These are phyloP conservation scores for Apodemia mormo DNA, from an alignment of 2,888 invertebrate species.

Conservation along the genomic window DNA sequence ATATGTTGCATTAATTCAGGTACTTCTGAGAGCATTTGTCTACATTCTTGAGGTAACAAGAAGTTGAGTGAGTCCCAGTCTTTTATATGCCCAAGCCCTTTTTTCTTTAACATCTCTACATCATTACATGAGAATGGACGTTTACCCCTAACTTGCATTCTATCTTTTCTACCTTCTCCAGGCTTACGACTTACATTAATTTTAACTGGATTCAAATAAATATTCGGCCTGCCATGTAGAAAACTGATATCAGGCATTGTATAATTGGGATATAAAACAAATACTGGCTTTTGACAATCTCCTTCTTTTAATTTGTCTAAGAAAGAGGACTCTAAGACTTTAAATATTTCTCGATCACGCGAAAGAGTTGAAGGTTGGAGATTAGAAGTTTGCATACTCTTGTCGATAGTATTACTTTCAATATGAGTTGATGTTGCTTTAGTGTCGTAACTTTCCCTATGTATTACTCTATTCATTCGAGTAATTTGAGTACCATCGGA, in stretches of 20 bases:
- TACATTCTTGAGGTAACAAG: conserved; percentile 92
- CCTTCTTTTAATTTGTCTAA: conserved; percentile 85
- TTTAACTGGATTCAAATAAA: conserved; percentile 88
- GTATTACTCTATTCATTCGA: conserved; percentile 65
- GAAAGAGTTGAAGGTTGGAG: conserved; percentile 62
- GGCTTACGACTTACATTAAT: conserved; percentile 69
- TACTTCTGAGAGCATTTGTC: conserved; percentile 88
- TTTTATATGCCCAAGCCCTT: conserved; percentile 91
- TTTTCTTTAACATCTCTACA: conserved; percentile 89
- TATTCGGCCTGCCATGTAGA: conserved; percentile 83
- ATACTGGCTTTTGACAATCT: conserved; percentile 88
- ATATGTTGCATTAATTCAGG: conserved; percentile 88
- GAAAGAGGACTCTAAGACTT: conserved; percentile 86
- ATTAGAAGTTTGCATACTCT: conserved; percentile 88
- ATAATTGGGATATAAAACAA: conserved; percentile 95
- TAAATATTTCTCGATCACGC: conserved; percentile 76
- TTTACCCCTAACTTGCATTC: conserved; percentile 68
- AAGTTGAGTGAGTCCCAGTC: conserved; percentile 97
- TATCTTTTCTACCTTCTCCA: conserved; percentile 64
- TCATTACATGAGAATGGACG: conserved; percentile 91
- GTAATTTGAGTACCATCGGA: conserved; percentile 79
- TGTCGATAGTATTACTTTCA: conserved; percentile 83
- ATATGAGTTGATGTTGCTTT: conserved; percentile 78
- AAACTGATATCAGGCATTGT: conserved; percentile 94
- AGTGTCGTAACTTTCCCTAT: conserved; percentile 64